A percentile compares a stretch with the other conserved stretches of the same genome.
Conservation (phyloP, 2,888 invertebrate genomes). For the Amphiduros pacificus region DNA sequence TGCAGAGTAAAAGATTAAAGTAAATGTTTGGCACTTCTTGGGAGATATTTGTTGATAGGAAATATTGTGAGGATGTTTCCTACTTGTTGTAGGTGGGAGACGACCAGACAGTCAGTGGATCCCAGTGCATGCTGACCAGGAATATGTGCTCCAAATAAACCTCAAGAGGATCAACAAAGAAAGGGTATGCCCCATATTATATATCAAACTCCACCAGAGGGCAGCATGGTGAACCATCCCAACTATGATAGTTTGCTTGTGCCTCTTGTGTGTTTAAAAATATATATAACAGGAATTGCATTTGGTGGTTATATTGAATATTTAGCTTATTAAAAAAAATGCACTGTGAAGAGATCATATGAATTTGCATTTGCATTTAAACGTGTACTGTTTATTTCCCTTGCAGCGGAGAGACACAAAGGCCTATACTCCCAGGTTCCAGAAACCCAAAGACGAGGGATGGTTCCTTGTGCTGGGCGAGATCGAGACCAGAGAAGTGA, state of each 20-base stretch:
- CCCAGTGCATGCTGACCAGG: slow-evolving; percentile 71
- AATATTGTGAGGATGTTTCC: neutral
- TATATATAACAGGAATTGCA: slow-evolving; percentile 5
- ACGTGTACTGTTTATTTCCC: too few relatives aligned
- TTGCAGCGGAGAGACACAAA: slow-evolving; percentile 57
- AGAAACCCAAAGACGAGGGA: slow-evolving; percentile 91
- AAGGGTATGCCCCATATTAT: slow-evolving; percentile 42
- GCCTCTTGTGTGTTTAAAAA: too few relatives aligned
- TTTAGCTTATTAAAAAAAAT: too few relatives aligned
- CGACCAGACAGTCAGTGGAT: slow-evolving; percentile 63
- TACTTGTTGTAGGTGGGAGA: slow-evolving; percentile 31
- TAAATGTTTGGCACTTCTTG: too few relatives aligned
- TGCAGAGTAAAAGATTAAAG: too few relatives aligned
- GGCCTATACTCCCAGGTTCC: slow-evolving; percentile 82
- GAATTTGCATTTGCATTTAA: too few relatives aligned
- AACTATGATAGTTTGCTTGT: too few relatives aligned
- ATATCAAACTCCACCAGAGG: too few relatives aligned
- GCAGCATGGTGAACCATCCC: too few relatives aligned
- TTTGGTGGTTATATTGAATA: too few relatives aligned
- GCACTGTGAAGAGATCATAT: too few relatives aligned
- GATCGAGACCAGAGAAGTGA: slow-evolving; percentile 71
- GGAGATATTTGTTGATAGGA: too few relatives aligned
- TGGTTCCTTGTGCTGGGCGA: slow-evolving; percentile 90
- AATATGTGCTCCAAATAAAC: slow-evolving; percentile 70
- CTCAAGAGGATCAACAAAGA: slow-evolving; percentile 50